phyloP scores from a whole-genome alignment of 1,140 invertebrate genomes.

The Conus betulinus region DNA sequence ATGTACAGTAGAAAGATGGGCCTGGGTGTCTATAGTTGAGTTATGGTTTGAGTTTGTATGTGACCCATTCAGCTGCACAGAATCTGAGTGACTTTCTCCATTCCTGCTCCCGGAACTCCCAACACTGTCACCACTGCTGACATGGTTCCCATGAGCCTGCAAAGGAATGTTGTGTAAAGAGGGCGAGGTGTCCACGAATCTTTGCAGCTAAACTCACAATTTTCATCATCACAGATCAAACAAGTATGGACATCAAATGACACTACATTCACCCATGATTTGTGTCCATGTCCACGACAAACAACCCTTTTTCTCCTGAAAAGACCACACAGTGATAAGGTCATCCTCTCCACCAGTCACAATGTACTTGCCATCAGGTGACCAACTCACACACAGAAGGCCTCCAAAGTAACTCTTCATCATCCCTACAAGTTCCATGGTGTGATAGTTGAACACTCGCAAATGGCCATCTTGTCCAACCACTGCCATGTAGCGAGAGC shows the following conservation, averaged over 20 bases:
- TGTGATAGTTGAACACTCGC: conserved; percentile 97
- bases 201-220: conserved; percentile 59
- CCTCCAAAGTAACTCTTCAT: conserved; percentile 97
- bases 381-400: conserved; percentile 96
- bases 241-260: conserved; percentile 96
- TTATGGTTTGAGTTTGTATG: conserved; percentile 49
- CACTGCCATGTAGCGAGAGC: conserved; percentile 89
- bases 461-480: conserved; percentile 97
- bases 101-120: not conserved
- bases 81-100: conserved; percentile 18
- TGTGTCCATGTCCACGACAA: conserved; percentile 92
- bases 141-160: conserved; percentile 30
- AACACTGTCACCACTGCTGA: conserved; percentile 12
- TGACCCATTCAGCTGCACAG: conserved; percentile 48
- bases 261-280: conserved; percentile 96
- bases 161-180: conserved; percentile 59
- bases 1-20: conserved; percentile 24
- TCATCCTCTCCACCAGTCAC: conserved; percentile 99
- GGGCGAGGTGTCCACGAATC: conserved; percentile 27
- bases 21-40: conserved; percentile 44
- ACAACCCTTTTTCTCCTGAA: conserved; percentile 94
- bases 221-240: conserved; percentile 71
- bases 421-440: conserved; percentile 93
- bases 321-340: conserved; percentile 97
- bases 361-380: conserved; percentile 95